Evolutionary conservation across 1,140 invertebrate genomes (phyloP).

Genomic region (Eulimnadia texana): DNA sequence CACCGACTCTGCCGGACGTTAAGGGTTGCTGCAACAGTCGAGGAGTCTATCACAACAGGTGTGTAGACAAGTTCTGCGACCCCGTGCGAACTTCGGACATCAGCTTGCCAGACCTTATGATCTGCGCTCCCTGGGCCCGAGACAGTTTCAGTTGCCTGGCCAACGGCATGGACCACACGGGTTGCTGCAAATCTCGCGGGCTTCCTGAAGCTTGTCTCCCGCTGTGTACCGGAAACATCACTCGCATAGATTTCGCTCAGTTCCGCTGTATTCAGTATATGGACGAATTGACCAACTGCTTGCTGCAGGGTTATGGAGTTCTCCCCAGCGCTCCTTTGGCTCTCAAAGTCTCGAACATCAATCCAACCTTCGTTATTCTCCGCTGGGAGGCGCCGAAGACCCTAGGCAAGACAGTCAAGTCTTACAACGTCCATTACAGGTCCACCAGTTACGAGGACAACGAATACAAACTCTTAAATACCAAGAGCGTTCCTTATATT

Average conservation of each 20-base stretch:
- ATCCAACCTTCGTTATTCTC: conserved; percentile 55
- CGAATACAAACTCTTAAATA: conserved; percentile 26
- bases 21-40: conserved; percentile 49
- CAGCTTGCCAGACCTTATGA: conserved; percentile 58
- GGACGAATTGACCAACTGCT: conserved; percentile 57
- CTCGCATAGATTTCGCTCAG: conserved; percentile 55
- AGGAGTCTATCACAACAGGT: conserved; percentile 53
- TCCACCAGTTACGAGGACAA: conserved; percentile 31
- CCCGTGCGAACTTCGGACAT: conserved; percentile 43
- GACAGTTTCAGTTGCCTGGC: conserved; percentile 61
- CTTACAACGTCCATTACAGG: conserved; percentile 51
- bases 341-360: conserved; percentile 51
- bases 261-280: conserved; percentile 69
- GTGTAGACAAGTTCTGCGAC: conserved; percentile 61
- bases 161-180: conserved; percentile 62
- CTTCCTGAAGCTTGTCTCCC: conserved; percentile 55
- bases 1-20: conserved; percentile 51
- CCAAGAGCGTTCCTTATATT: conserved; percentile 41
- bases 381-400: conserved; percentile 58
- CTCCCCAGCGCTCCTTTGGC: conserved; percentile 50
- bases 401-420: conserved; percentile 49
- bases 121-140: conserved; percentile 66
- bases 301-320: conserved; percentile 67
- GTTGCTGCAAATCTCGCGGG: conserved; percentile 56
- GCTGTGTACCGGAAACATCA: conserved; percentile 60